phyloP scores from a whole-genome alignment of 2,797 vertebrate species.

The Brachyalestes nurse region DNA sequence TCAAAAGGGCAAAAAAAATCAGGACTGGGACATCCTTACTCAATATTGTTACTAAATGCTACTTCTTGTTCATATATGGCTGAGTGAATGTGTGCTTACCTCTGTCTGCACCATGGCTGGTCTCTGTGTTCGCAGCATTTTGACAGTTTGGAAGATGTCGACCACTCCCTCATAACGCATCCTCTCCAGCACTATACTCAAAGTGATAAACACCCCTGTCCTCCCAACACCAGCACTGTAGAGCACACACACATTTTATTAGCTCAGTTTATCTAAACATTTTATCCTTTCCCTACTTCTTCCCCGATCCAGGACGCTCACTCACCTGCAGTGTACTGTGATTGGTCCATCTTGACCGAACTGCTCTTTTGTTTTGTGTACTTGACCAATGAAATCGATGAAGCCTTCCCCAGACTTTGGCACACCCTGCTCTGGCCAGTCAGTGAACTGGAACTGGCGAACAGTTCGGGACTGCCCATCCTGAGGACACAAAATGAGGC shows the following conservation, averaged over 20 bases:
- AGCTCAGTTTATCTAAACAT: no score
- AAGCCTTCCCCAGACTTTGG: constrained; percentile 99
- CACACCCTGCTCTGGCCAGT: constrained; percentile 99
- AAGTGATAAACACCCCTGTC: constrained; percentile 97
- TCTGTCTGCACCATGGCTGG: constrained; percentile 99
- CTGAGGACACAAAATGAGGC: constrained; percentile 65
- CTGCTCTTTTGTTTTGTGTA: constrained; percentile 99
- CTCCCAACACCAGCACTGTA: constrained; percentile 94
- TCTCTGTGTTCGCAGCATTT: constrained; percentile 98
- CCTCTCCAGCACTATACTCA: constrained; percentile 98
- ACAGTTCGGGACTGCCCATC: constrained; percentile 98
- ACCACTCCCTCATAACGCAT: constrained; percentile 99
- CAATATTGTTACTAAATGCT: no score
- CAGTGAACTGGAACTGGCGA: constrained; percentile 98
- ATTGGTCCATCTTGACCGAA: constrained; percentile 99
- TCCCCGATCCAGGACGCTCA: not conserved
- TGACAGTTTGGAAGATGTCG: constrained; percentile 99
- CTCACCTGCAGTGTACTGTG: constrained; percentile 96
- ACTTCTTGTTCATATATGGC: no score
- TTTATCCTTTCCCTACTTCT: not conserved
- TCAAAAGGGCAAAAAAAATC: no score
- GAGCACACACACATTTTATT: constrained; percentile 45
- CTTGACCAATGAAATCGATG: constrained; percentile 99
- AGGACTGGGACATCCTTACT: no score
- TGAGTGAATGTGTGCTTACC: constrained; percentile 74